Conservation (phyloP, 2,888 invertebrate genomes). For the Argynnis bischoffii region DNA sequence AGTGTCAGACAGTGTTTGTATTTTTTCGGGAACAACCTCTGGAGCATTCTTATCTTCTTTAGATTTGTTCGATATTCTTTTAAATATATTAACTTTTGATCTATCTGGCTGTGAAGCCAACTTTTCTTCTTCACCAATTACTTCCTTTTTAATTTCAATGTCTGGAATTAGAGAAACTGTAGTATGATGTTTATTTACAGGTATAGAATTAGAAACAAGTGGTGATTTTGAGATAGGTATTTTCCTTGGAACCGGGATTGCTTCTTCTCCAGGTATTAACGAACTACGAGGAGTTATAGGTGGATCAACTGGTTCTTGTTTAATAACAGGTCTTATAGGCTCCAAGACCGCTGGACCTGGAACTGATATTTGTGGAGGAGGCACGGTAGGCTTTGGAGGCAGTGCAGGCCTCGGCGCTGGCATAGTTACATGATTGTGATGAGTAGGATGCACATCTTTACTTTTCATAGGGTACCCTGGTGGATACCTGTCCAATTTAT, state of each 20-base stretch:
- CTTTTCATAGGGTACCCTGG: slow-evolving; percentile 68
- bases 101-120: slow-evolving; percentile 91
- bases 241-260: slow-evolving; percentile 76
- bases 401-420: slow-evolving; percentile 61
- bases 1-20: slow-evolving; percentile 58
- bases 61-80: slow-evolving; percentile 90
- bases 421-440: slow-evolving; percentile 73
- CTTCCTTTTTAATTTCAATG: slow-evolving; percentile 77
- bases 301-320: slow-evolving; percentile 67
- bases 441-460: slow-evolving; percentile 69
- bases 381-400: slow-evolving; percentile 49
- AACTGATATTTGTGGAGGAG: slow-evolving; percentile 53
- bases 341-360: slow-evolving; percentile 48
- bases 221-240: slow-evolving; percentile 78
- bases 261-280: slow-evolving; percentile 59
- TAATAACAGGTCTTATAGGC: slow-evolving; percentile 60
- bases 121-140: slow-evolving; percentile 81
- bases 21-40: slow-evolving; percentile 70
- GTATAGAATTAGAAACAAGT: slow-evolving; percentile 65
- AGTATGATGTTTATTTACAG: slow-evolving; percentile 60
- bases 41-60: slow-evolving; percentile 83
- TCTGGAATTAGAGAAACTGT: slow-evolving; percentile 63
- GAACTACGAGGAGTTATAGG: slow-evolving; percentile 47
- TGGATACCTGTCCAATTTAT: slow-evolving; percentile 73
- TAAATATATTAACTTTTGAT: slow-evolving; percentile 93